Conservation (phyloP, 2,113 vertebrate species). For the Rhynchomys soricoides region DNA sequence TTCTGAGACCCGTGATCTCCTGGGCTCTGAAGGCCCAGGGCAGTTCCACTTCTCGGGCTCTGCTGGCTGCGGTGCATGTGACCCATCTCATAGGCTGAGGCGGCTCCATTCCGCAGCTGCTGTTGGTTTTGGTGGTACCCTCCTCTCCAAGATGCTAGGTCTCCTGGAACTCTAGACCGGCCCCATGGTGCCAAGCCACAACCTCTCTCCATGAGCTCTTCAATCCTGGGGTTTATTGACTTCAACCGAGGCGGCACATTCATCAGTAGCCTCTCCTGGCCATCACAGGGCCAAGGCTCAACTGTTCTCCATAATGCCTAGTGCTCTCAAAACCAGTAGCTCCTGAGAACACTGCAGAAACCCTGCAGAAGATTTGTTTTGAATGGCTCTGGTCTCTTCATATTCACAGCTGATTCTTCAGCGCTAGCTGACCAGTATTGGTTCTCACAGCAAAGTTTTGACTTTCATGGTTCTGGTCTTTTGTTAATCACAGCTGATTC, state of each 20-base stretch:
- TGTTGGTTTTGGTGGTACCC: background rate
- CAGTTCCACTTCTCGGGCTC: background rate
- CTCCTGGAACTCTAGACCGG: background rate
- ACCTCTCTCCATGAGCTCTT: background rate
- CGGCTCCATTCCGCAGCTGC: no score
- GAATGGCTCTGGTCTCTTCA: background rate
- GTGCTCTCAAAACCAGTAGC: background rate
- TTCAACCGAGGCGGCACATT: background rate
- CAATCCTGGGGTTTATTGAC: background rate
- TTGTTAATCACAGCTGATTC: background rate
- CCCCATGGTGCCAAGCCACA: background rate
- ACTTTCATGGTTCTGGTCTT: background rate
- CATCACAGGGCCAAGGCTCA: background rate
- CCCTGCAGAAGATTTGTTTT: background rate
- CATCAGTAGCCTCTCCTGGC: background rate
- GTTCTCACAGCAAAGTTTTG: background rate
- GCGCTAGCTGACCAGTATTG: background rate
- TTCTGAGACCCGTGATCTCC: background rate
- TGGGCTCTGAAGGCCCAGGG: background rate
- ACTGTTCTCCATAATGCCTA: background rate
- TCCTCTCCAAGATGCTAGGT: background rate
- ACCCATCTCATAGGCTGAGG: background rate
- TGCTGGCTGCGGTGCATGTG: no score
- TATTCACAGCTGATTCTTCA: background rate
- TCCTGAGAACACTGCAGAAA: background rate